Percentiles rank a stretch among this genome's conserved stretches.
Conservation (phyloP, 1,140 invertebrate species). For the Neocloeon triangulifer region DNA sequence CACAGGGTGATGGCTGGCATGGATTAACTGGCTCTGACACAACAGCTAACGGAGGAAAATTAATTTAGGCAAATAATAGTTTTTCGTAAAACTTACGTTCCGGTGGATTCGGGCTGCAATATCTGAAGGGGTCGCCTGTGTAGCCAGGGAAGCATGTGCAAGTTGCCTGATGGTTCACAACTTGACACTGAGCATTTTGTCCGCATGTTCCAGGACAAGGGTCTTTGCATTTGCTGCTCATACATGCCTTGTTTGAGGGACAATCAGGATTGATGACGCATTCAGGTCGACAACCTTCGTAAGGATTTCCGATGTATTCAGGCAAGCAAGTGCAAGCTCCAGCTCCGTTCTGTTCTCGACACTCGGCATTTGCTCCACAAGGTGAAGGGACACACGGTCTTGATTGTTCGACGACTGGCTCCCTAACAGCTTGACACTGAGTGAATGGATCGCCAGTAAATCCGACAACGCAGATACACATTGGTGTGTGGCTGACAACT, state of each 20-base stretch:
- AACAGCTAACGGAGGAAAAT: constrained; percentile 7
- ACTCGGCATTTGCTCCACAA: constrained; percentile 49
- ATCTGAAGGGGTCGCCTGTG: constrained; percentile 40
- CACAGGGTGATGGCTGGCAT: constrained; percentile 19
- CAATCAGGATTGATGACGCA: constrained; percentile 48
- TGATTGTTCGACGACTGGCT: constrained; percentile 8
- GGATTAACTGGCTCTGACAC: constrained; percentile 12
- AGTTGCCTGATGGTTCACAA: constrained; percentile 42
- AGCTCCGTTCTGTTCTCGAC: constrained; percentile 35
- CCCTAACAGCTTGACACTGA: constrained; percentile 21
- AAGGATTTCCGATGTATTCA: constrained; percentile 54
- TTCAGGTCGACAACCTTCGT: constrained; percentile 47
- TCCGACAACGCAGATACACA: constrained; percentile 37
- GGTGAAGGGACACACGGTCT: constrained; percentile 43
- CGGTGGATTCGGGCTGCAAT: constrained; percentile 23
- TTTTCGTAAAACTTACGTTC: constrained; percentile 32
- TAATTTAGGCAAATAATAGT: too few species aligned
- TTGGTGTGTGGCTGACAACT: constrained; percentile 36
- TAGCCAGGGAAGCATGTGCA: constrained; percentile 45
- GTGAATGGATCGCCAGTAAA: constrained; percentile 51
- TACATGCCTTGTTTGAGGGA: constrained; percentile 39
- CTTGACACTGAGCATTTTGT: constrained; percentile 45
- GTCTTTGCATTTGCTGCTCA: constrained; percentile 42
- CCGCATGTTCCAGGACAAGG: constrained; percentile 50
- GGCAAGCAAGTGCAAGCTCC: constrained; percentile 43